phyloP scores from a whole-genome alignment of 2,113 vertebrate genomes.

The Pardalotus punctatus region DNA sequence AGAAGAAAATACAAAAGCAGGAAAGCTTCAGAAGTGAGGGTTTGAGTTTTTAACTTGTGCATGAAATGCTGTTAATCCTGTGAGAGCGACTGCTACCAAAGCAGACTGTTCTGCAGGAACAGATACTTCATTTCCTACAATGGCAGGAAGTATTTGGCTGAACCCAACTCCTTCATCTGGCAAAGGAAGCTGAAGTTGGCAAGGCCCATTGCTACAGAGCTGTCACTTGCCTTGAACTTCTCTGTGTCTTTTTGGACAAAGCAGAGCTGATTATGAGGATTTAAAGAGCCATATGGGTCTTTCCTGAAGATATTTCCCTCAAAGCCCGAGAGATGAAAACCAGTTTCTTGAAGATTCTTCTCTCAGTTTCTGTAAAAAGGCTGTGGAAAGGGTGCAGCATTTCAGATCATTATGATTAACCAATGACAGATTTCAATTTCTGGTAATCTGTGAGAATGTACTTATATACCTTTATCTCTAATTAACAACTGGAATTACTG shows the following conservation, averaged over 20 bases:
- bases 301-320: neutral
- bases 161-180: neutral
- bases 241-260: neutral
- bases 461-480: neutral
- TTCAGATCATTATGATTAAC: neutral
- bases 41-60: neutral
- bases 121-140: neutral
- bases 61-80: neutral
- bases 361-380: neutral
- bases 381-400: neutral
- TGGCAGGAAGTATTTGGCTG: neutral
- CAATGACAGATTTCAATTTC: neutral
- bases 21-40: neutral
- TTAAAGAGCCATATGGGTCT: neutral
- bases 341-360: neutral
- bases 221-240: neutral
- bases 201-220: neutral
- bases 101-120: neutral
- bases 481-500: neutral
- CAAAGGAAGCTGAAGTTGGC: neutral
- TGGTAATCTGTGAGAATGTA: neutral
- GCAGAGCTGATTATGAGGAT: neutral
- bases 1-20: neutral
- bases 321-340: neutral
- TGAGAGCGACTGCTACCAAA: neutral